Base-by-base conservation (phyloP, 2,113 vertebrate species). In the Glaucomys volans region DNA sequence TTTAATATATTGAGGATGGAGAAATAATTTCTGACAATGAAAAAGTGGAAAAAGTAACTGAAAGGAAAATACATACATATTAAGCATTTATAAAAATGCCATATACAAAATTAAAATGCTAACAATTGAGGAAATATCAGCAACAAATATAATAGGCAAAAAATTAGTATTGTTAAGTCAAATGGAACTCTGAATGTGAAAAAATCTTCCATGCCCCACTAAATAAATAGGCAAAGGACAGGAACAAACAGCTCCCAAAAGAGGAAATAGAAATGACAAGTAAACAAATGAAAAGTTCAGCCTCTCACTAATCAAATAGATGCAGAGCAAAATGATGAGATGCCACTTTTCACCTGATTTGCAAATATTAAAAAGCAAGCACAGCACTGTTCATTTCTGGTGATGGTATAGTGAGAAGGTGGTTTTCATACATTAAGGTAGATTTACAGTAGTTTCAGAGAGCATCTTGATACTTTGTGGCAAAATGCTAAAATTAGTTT, bases 281-380 rank as follows among this genome's bases (percentile, higher is more conserved):
- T 54, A 92, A 96, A 84, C 52, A 93, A 57, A 87, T 90, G 74
- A 81, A 84, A 92, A 85, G 54, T 85, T 72, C 4, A 37, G 0
- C 47, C 72, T 95, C 35, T 76, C 26, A 22, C 40, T 50, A 57
- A 84, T 92, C 66, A 96, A 95, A 92, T 74, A 90, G 84, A 67
- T 95, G 30, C 59, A 90, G 76, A 72, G 95, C 30, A 71, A 71
- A 72, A 87, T 32, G 83, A 89, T 42, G 66, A 94, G 64, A 87
- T 24, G 16, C 52, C 40, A 37, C 12, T 66, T 84, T 95, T 81
- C 40, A 54, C 80, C 71, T 90, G 35, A 93, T 84, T 86, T 93
- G 80, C 87, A 92, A 90, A 95, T 87, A 96, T 81, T 85, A 69
- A 91, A 93, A 95, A 79, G 72, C 59, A 69, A 47, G 57, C 57